Evolutionary conservation across 1,140 invertebrate genomes (phyloP), one percentile per base, ranked within the genome.

Genomic region (Araneus ventricosus): DNA sequence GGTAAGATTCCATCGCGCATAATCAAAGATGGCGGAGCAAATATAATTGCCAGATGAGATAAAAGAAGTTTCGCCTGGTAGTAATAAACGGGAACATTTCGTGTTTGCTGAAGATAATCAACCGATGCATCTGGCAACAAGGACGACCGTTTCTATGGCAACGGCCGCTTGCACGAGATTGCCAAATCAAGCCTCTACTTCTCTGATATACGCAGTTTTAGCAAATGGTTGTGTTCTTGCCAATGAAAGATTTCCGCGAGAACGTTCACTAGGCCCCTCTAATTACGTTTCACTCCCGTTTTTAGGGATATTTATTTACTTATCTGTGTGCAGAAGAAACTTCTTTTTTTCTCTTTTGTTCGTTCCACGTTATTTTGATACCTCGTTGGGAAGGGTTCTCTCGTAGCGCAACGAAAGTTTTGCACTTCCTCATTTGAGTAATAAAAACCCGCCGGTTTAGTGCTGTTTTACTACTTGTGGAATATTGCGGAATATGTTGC

Each of bases 61-160:
- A 93, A 89, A 89, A 93, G 92, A 93, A 93, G 87, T 88, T 88
- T 87, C 84, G 91, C 39, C 90, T 82, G 75, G 92, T 88, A 88
- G 92, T 93, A 93, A 93, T 93, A 93, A 93, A 89, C 92, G 92
- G 87, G 90, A 92, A 87, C 91, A 93, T 93, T 93, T 93, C 87
- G 92, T 93, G 92, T 93, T 93, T 93, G 92, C 92, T 70, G 92
- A 93, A 93, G 92, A 93, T 93, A 93, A 93, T 93, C 92, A 93
- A 85, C 86, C 92, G 87, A 93, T 93, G 87, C 92, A 93, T 93
- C 92, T 93, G 92, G 92, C 92, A 93, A 93, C 92, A 89, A 85
- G 92, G 92, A 89, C 92, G 92, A 88, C 79, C 70, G 92, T 93
- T 88, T 17, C 92, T 87, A 89, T 93, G 87, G 87, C 79, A 89